Conservation (phyloP, 2,797 vertebrate genomes). For the Cyprinella venusta region DNA sequence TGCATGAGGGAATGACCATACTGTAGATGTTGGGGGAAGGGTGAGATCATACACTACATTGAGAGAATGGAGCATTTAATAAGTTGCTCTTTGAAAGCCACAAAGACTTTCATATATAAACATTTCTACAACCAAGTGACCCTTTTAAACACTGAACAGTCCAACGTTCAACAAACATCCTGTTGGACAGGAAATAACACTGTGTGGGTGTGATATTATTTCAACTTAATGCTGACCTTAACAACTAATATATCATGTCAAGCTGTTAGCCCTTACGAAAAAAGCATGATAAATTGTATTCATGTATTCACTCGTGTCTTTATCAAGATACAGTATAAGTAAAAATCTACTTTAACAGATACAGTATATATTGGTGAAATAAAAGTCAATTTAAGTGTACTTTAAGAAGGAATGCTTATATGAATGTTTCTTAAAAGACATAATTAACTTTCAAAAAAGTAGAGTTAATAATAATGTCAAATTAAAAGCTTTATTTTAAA, state of each 20-base stretch:
- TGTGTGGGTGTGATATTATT: conserved; percentile 51
- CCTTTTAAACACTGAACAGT: conserved; percentile 28
- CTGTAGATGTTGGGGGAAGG: neutral
- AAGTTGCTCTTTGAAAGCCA: conserved; percentile 24
- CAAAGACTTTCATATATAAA: conserved; percentile 29
- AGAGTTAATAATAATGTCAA: neutral
- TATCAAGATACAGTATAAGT: no score
- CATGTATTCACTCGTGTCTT: no score
- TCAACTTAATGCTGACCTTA: conserved; percentile 39
- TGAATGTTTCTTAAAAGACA: neutral
- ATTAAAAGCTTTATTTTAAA: neutral
- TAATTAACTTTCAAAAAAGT: neutral
- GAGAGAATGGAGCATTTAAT: conserved; percentile 27
- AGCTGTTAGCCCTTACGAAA: conserved; percentile 4
- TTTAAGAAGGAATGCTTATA: neutral
- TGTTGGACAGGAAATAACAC: conserved; percentile 46
- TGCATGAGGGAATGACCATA: conserved; percentile 10
- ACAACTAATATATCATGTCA: conserved; percentile 45
- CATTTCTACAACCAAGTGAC: conserved; percentile 35
- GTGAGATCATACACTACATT: conserved; percentile 7
- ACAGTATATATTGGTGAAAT: no score
- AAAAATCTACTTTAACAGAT: no score
- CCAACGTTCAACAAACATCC: conserved; percentile 27
- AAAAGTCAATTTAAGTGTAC: neutral
- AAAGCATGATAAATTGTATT: neutral